Evolutionary conservation across 2,797 vertebrate species (phyloP), one percentile per base, ranked within the genome.

Genomic region (Amblyopsis hoosieri): DNA sequence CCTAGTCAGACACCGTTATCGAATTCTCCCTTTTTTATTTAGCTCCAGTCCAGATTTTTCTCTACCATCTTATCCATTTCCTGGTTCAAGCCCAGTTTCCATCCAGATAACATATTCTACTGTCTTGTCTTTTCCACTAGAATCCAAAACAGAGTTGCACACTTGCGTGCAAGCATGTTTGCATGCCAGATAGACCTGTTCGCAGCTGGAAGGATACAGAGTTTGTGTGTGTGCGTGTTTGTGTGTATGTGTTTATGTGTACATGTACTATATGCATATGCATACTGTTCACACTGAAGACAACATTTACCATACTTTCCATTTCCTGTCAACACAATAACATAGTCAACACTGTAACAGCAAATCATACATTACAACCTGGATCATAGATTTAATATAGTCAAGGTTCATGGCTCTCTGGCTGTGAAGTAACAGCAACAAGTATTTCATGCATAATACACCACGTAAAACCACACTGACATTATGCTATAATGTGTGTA

Each of bases 291-390:
- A 67, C 23, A 29, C 23, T 29, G 23, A 29, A 29, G 3, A 29
- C 23, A 29, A 29, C 23, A 29, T 29, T 29, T 29, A 29, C 23
- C 23, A 29, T 29, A 29, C 23, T 29, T 29, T 29, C 3, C 23
- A 29, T 29, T 29, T 3, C 23, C 3, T 29, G 23, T 29, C 23
- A 29, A 29, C 23, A 29, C 23, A 29, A 29, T 29, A 62, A 60
- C 47, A 60, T 12, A 19, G 2, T 47, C 12, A 58, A 31, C 59
- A 11, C 66, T 49, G 23, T 62, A 14, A 11, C 14, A 53, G 50
- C 19, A 45, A 55, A 0, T 12, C 23, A 29, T 29, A 29, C 7
- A 3, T 46, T 29, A 54, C 54, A 31, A 4, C 37, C 62, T 57
- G 58, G 29, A 68, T n/a, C 12, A n/a, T 56, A 31, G 1, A 15